Conservation (phyloP, 2,113 vertebrate species). For the Rhea pennata region DNA sequence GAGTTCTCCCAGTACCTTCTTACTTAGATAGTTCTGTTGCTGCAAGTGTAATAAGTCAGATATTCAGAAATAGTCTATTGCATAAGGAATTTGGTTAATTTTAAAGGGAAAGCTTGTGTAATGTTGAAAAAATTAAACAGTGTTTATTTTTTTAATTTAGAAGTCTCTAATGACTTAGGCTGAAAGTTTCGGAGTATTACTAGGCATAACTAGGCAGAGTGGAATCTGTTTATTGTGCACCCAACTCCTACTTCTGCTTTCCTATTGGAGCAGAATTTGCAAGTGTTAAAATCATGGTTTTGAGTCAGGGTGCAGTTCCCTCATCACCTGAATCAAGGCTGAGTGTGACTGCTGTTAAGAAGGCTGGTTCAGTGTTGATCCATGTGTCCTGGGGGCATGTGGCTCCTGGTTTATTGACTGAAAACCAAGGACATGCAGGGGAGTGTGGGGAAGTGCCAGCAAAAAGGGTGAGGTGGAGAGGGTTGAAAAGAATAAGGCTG, state of each 20-base stretch:
- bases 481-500: background rate
- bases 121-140: background rate
- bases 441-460: background rate
- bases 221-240: background rate
- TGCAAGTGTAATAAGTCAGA: background rate
- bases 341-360: background rate
- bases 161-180: too few species aligned
- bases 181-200: too few species aligned
- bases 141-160: background rate
- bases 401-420: background rate
- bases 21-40: background rate
- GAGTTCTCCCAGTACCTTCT: background rate
- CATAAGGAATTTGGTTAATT: background rate
- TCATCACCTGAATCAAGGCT: background rate
- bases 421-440: background rate
- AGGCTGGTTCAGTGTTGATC: background rate
- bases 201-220: background rate
- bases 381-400: background rate
- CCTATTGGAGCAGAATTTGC: background rate
- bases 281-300: background rate
- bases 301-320: background rate
- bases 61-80: background rate
- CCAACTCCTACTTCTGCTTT: background rate
- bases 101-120: background rate
- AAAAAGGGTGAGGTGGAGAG: background rate